Evolutionary conservation across 2,113 vertebrate species (phyloP), one percentile per base, ranked within the genome.

Genomic region (Sclerurus mexicanus): DNA sequence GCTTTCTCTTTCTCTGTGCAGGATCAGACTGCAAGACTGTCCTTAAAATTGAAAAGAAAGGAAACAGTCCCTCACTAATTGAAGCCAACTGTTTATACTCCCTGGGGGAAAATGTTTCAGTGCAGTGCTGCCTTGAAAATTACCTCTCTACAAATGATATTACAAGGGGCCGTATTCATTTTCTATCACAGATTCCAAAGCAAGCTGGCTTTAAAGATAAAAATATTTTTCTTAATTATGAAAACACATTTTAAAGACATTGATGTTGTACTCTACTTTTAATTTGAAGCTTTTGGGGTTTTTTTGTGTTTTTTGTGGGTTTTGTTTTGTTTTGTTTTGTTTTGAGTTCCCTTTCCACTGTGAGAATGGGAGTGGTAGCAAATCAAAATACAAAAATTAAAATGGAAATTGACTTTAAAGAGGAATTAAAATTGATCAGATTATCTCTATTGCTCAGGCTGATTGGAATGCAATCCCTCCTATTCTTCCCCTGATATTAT

Each of bases 11-110:
- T 40, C 37, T 73, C 58, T 69, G 31, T 79, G 63, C 31, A 85
- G 75, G 67, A 97, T 91, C 58, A 69, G 27, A 56, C 83, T 88
- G 88, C 58, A 86, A 95, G 76, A 77, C 88, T 92, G 88, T 55
- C 92, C 90, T 93, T 90, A 94, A 94, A 88, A 93, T 49, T 91
- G 72, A 84, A 86, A 84, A 95, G 92, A 94, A 97, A 88, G 63
- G 59, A 96, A 96, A 73, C 90, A 93, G 89, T 80, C 79, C 88
- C 72, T 94, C 88, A 84, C 83, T 96, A 97, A 95, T 95, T 93
- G 95, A 96, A 96, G 88, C 76, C 90, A 96, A 97, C 95, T 96
- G 83, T 96, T 96, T 95, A 92, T 92, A 72, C 56, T 97, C 90
- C 92, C 89, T 80, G 56, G 46, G 92, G 95, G 72, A 93, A 94